Evolutionary conservation across 2,113 vertebrate species (phyloP), one percentile per base, ranked within the genome.

Genomic region (Alectura lathami): DNA sequence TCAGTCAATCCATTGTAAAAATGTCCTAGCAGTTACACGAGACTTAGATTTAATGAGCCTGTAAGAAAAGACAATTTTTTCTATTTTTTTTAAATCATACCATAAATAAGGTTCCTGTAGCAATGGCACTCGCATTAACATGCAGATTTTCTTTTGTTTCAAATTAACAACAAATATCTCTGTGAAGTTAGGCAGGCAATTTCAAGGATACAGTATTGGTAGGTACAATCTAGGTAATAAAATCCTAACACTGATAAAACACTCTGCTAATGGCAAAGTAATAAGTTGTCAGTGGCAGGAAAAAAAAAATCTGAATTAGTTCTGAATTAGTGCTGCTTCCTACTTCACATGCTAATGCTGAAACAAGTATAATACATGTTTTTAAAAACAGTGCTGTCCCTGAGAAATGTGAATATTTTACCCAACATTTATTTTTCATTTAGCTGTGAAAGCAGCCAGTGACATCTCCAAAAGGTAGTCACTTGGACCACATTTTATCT

Each of bases 1-100:
- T 97, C 97, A 97, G 97, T 96, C 96, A 97, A 96, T 88, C 97
- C 97, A 97, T 98, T 98, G 98, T 98, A 98, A 98, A 98, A 98
- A 97, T 83, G 97, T 98, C 98, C 96, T 72, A 32, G 95, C 97
- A 97, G 97, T 98, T 98, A 98, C 98, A 97, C 97, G 97, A 98
- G 96, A 94, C 96, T 97, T 96, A 97, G 96, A 97, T 98, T 98
- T 98, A 98, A 98, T 97, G 96, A 98, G 97, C 91, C 94, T 95
- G 57, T 97, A 95, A 98, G 97, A 96, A 97, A 91, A 75, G 93
- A 79, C 82, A 23, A 6, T 76, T 51, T 27, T 51, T 11, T 54
- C 20, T 56, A 30, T 53, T 54, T 18, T 30, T 54, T 54, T 32
- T 56, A 32, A 7, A 95, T 95, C 96, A 51, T 97, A 97, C 83